Evolutionary conservation across 2,888 invertebrate genomes (phyloP).

Genomic region (Bombyx huttoni): DNA sequence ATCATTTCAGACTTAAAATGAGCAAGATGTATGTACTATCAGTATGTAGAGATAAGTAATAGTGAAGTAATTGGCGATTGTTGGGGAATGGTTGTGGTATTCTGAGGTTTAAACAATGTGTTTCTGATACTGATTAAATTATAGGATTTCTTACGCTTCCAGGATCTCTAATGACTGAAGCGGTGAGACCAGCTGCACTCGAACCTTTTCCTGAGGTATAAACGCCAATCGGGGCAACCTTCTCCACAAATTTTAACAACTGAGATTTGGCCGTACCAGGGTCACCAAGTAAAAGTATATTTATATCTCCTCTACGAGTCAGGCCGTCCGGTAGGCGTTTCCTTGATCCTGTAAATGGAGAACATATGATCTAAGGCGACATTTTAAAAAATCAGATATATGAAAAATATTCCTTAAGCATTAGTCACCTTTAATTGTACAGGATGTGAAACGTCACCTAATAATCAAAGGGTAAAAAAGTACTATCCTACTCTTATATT

Average conservation of each 20-base stretch:
- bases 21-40: too few species aligned
- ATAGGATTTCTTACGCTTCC: slow-evolving; percentile 76
- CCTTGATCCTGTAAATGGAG: slow-evolving; percentile 72
- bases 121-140: not conserved
- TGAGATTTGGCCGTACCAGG: slow-evolving; percentile 99
- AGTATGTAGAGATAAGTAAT: too few species aligned
- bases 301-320: slow-evolving; percentile 96
- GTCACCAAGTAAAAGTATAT: slow-evolving; percentile 94
- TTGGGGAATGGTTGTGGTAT: too few species aligned
- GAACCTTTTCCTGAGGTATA: slow-evolving; percentile 99
- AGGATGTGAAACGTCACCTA: too few species aligned
- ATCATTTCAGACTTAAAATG: too few species aligned
- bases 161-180: slow-evolving; percentile 96
- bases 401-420: too few species aligned
- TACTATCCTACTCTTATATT: too few species aligned
- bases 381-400: too few species aligned
- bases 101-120: too few species aligned
- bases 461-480: too few species aligned
- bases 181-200: slow-evolving; percentile 98
- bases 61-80: too few species aligned
- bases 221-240: slow-evolving; percentile 92
- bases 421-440: too few species aligned
- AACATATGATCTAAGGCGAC: not conserved
- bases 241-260: slow-evolving; percentile 96
- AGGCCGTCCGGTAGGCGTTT: slow-evolving; percentile 95